Conservation (phyloP, 2,888 invertebrate species). For the Furcula furcula region DNA sequence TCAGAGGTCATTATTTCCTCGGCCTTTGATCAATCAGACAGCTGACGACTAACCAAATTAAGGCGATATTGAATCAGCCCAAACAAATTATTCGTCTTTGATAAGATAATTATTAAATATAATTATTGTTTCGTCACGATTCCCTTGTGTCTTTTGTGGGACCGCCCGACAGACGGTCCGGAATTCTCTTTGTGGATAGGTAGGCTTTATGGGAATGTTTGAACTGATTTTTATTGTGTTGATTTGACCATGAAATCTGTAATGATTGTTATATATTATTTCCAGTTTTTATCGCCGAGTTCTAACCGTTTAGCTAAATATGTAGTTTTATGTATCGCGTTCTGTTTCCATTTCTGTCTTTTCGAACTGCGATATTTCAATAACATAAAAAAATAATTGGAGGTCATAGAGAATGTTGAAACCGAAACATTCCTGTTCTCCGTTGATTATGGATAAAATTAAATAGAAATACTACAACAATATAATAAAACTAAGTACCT, state of each 20-base stretch:
- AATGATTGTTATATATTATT: not conserved
- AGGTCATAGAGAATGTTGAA: too few species aligned
- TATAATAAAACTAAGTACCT: too few species aligned
- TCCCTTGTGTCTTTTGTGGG: constrained; percentile 40
- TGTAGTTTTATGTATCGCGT: too few species aligned
- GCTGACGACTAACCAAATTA: constrained; percentile 58
- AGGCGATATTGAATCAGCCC: constrained; percentile 58
- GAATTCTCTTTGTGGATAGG: constrained; percentile 10
- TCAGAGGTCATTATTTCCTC: constrained; percentile 31
- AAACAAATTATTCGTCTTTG: constrained; percentile 63
- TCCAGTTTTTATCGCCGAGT: not conserved
- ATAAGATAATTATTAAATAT: constrained; percentile 67
- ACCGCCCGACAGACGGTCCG: constrained; percentile 9
- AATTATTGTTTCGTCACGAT: constrained; percentile 75
- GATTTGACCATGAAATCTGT: too few species aligned
- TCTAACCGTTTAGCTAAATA: not conserved
- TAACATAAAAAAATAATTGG: too few species aligned
- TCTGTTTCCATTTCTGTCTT: too few species aligned
- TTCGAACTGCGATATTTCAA: too few species aligned
- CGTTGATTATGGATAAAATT: too few species aligned
- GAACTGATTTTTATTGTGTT: not conserved
- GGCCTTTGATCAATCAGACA: constrained; percentile 56
- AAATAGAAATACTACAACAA: too few species aligned
- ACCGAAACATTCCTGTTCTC: too few species aligned
- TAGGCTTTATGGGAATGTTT: constrained; percentile 1